Percentiles rank a stretch among this genome's conserved stretches.
Evolutionary conservation across 1,140 invertebrate genomes (phyloP).

Genomic region (Zaprionus ornatus): DNA sequence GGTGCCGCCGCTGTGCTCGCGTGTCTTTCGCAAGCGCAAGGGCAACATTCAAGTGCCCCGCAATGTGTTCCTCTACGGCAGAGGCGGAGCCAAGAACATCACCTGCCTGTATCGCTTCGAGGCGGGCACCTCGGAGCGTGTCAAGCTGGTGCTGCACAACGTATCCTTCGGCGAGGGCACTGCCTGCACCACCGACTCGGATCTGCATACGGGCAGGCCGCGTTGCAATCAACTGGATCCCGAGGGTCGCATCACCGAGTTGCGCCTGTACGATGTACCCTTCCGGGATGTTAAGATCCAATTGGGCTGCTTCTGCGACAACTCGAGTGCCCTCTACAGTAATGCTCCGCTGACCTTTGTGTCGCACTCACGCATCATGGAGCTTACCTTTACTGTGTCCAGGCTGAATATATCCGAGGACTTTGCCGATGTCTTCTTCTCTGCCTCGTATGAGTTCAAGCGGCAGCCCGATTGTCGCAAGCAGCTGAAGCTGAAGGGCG

Average conservation of each 20-base stretch:
- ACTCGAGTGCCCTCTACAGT: slow-evolving; percentile 85
- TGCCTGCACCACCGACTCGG: slow-evolving; percentile 88
- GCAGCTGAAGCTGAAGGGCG: slow-evolving; percentile 86
- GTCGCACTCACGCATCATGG: slow-evolving; percentile 87
- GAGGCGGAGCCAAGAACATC: slow-evolving; percentile 89
- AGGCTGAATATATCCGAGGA: slow-evolving; percentile 89
- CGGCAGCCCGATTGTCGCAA: slow-evolving; percentile 87
- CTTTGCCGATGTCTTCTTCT: slow-evolving; percentile 88
- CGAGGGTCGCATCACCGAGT: slow-evolving; percentile 85
- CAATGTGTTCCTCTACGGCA: slow-evolving; percentile 91
- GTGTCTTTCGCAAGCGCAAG: slow-evolving; percentile 83
- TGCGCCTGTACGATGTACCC: slow-evolving; percentile 87
- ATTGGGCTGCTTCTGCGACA: slow-evolving; percentile 88
- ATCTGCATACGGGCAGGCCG: slow-evolving; percentile 88
- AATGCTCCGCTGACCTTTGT: slow-evolving; percentile 86
- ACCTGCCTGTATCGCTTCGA: slow-evolving; percentile 90
- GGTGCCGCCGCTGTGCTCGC: slow-evolving; percentile 85
- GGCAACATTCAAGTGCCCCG: slow-evolving; percentile 84
- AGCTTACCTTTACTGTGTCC: slow-evolving; percentile 87
- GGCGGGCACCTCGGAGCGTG: slow-evolving; percentile 87
- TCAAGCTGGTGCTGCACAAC: slow-evolving; percentile 88
- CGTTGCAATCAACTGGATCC: slow-evolving; percentile 85
- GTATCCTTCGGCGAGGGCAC: slow-evolving; percentile 88
- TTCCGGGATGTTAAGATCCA: slow-evolving; percentile 87
- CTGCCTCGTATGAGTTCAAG: slow-evolving; percentile 88